These are phyloP conservation scores for Zaprionus lineosus DNA, from an alignment of 2,888 invertebrate genomes.

Conservation along the genomic window DNA sequence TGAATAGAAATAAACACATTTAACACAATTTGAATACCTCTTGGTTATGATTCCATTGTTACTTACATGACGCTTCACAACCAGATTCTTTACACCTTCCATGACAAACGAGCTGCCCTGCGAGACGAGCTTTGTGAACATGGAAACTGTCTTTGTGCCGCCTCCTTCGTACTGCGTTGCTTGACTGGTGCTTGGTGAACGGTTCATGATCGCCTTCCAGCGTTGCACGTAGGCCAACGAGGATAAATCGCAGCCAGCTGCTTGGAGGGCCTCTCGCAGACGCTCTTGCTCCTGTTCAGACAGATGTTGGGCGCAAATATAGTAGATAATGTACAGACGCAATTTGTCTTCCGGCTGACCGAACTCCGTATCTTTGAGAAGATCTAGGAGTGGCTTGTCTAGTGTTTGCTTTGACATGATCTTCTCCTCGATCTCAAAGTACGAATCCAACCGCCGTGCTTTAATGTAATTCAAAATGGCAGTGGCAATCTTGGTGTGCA, in stretches of 20 bases:
- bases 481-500: conserved; percentile 99
- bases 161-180: conserved; percentile 94
- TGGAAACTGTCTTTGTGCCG: conserved; percentile 97
- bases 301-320: conserved; percentile 91
- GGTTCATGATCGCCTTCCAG: conserved; percentile 87
- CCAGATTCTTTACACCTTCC: conserved; percentile 99
- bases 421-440: conserved; percentile 99
- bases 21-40: not conserved
- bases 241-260: conserved; percentile 92
- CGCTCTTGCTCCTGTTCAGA: conserved; percentile 92
- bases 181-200: conserved; percentile 83
- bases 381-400: conserved; percentile 93
- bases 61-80: conserved; percentile 97
- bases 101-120: conserved; percentile 99
- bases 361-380: conserved; percentile 92
- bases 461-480: conserved; percentile 93
- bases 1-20: too few relatives aligned
- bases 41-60: not conserved
- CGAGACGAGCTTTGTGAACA: conserved; percentile 98
- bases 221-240: conserved; percentile 94
- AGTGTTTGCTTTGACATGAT: conserved; percentile 94
- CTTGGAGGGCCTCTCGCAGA: conserved; percentile 89
- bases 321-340: conserved; percentile 95
- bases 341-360: conserved; percentile 96
- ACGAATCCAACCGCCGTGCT: conserved; percentile 94